Evolutionary conservation across 2,888 invertebrate species (phyloP).

Genomic region (Ophion ellenae): DNA sequence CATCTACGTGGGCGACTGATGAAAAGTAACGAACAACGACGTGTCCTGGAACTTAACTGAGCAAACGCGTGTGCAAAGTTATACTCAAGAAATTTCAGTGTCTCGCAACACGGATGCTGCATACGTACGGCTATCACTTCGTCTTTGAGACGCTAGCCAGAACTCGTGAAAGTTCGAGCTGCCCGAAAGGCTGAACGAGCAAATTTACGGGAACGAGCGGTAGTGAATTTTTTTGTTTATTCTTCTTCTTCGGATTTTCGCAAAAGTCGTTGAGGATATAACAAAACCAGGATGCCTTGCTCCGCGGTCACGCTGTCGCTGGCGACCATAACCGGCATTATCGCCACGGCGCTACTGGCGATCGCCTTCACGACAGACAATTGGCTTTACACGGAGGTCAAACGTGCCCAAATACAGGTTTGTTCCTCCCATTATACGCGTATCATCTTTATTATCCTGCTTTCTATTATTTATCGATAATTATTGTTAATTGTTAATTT

Average conservation of each 20-base stretch:
- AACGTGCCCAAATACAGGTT: constrained; percentile 94
- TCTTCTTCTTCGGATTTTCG: neutral
- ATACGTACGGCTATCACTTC: constrained; percentile 41
- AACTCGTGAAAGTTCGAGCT: constrained; percentile 44
- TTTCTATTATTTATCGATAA: neutral
- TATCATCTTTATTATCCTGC: neutral
- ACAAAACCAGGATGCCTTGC: constrained; percentile 91
- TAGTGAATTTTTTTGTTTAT: constrained; percentile 29
- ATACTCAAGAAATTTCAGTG: constrained; percentile 26
- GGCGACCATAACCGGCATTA: constrained; percentile 97
- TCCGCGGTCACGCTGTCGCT: constrained; percentile 97
- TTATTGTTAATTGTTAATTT: too few relatives aligned
- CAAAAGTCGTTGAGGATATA: constrained; percentile 18
- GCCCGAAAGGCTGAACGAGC: constrained; percentile 4
- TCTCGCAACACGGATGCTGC: constrained; percentile 62
- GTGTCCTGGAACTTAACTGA: neutral
- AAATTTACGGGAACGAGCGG: neutral
- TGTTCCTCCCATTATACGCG: constrained; percentile 70
- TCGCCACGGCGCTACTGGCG: constrained; percentile 95
- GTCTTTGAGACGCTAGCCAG: constrained; percentile 38
- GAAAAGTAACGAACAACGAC: neutral
- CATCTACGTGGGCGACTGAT: constrained; percentile 1
- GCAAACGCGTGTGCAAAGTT: neutral
- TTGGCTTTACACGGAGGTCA: constrained; percentile 97
- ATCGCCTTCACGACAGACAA: constrained; percentile 98